Percentiles rank a stretch among this genome's conserved stretches.
phyloP scores from a whole-genome alignment of 1,140 invertebrate genomes.

The Drosophila albomicans region DNA sequence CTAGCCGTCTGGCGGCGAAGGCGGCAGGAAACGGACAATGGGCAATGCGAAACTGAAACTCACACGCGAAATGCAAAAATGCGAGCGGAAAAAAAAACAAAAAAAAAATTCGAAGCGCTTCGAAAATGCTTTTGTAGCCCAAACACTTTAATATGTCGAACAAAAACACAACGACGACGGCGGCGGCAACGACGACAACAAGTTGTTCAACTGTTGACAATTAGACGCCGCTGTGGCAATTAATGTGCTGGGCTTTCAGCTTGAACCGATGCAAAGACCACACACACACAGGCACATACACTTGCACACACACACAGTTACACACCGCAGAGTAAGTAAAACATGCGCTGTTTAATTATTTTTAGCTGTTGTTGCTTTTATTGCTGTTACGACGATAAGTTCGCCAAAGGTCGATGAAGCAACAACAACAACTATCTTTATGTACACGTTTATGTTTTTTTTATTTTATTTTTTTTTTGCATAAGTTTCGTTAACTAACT shows the following conservation, averaged over 20 bases:
- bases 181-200: conserved; percentile 17
- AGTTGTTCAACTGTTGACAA: conserved; percentile 54
- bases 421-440: conserved; percentile 13
- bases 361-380: conserved; percentile 56
- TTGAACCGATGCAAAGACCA: conserved; percentile 46
- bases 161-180: conserved; percentile 7
- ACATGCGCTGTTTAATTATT: conserved; percentile 75
- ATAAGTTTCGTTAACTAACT: conserved; percentile 15
- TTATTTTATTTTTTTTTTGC: conserved; percentile 4
- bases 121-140: conserved; percentile 48
- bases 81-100: neutral
- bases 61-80: conserved; percentile 27
- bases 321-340: conserved; percentile 14
- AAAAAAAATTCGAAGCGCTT: conserved; percentile 16
- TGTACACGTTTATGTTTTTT: conserved; percentile 18
- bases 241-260: conserved; percentile 51
- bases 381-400: conserved; percentile 72
- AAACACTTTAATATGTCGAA: conserved; percentile 41
- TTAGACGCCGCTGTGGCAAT: conserved; percentile 51
- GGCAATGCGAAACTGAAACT: conserved; percentile 30
- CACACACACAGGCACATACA: conserved; percentile 34
- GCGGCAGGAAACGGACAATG: conserved; percentile 32
- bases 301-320: conserved; percentile 12
- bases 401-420: conserved; percentile 66
- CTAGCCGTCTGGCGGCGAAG: conserved; percentile 2